Evolutionary conservation across 2,888 invertebrate species (phyloP).

Genomic region (Melinaea marsaeus): DNA sequence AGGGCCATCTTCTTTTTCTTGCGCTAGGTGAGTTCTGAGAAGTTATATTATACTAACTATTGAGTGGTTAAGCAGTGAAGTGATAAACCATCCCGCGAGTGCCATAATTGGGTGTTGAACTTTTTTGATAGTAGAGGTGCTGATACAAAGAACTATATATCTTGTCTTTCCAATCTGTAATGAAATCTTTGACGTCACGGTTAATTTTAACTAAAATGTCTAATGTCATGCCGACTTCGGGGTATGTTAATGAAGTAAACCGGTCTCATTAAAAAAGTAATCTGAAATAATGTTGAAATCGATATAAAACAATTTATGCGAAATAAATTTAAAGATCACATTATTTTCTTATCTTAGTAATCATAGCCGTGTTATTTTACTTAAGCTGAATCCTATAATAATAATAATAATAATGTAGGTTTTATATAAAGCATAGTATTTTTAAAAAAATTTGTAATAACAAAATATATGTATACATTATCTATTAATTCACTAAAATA

Average conservation of each 20-base stretch:
- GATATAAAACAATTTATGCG: too few species aligned
- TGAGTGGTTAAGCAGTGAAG: constrained; percentile 62
- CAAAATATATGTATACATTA: too few species aligned
- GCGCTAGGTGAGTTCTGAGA: constrained; percentile 71
- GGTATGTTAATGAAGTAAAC: constrained; percentile 14
- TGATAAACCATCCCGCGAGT: constrained; percentile 50
- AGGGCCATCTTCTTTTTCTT: constrained; percentile 75
- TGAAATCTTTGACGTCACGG: constrained; percentile 22
- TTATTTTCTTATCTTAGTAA: too few species aligned
- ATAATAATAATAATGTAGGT: too few species aligned
- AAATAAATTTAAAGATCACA: too few species aligned
- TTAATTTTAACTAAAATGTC: constrained; percentile 15
- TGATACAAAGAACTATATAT: constrained; percentile 4
- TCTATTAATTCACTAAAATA: background rate
- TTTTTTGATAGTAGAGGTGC: background rate
- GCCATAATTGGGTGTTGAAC: constrained; percentile 26
- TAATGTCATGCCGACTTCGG: constrained; percentile 12
- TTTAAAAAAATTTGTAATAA: too few species aligned
- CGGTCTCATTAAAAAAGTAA: background rate
- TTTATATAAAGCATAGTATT: too few species aligned
- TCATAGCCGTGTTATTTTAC: too few species aligned
- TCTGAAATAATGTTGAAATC: too few species aligned
- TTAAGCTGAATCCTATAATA: too few species aligned
- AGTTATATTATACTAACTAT: constrained; percentile 38
- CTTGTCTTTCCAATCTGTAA: constrained; percentile 10